phyloP scores from a whole-genome alignment of 2,113 vertebrate genomes.

The Pseudolaguvia tuberculata region DNA sequence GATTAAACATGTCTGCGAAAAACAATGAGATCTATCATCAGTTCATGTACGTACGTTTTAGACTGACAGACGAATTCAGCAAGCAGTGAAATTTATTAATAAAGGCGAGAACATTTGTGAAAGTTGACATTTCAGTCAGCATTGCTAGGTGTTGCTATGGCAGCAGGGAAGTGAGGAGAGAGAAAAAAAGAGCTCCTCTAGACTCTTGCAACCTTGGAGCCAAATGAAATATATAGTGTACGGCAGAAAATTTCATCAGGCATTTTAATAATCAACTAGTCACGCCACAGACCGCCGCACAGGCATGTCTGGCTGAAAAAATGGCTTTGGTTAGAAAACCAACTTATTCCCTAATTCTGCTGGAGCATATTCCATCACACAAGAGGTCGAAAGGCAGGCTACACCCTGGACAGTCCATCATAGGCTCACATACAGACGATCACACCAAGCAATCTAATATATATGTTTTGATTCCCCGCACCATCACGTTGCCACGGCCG shows the following conservation, averaged over 20 bases:
- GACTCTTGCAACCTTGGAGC: slow-evolving; percentile 6
- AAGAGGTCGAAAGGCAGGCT: no score
- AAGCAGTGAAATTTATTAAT: not conserved
- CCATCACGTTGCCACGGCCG: no score
- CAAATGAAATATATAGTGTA: not conserved
- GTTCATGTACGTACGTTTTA: not conserved
- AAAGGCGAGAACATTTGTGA: not conserved
- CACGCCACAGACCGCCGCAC: not conserved
- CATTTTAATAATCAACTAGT: not conserved
- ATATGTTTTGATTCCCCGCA: no score
- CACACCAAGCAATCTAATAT: no score
- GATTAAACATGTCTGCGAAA: not conserved
- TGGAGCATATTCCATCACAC: no score
- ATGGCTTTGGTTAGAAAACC: not conserved
- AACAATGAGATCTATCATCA: not conserved
- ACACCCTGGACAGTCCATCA: no score
- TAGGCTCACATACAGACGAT: no score
- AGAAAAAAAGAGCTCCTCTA: not conserved
- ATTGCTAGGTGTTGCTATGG: slow-evolving; percentile 6
- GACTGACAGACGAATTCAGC: not conserved
- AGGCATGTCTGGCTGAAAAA: not conserved
- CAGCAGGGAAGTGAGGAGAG: not conserved
- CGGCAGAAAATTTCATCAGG: not conserved
- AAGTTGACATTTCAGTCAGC: not conserved
- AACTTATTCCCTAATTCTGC: no score